Percentiles rank a stretch among this genome's conserved stretches.
Evolutionary conservation across 2,888 invertebrate genomes (phyloP).

Genomic region (Drosophila gaucha): DNA sequence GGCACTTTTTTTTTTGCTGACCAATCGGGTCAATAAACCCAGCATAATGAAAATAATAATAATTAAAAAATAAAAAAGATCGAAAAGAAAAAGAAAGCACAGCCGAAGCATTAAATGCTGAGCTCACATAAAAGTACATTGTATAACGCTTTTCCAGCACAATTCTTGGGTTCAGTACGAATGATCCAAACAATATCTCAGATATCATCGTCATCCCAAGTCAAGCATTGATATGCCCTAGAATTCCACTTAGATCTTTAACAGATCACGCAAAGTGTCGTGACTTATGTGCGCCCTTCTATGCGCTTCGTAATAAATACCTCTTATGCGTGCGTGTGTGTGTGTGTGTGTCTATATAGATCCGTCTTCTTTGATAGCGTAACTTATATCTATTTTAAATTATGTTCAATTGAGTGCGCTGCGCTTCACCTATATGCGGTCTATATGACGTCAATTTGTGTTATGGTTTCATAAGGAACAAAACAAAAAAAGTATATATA

Average conservation of each 20-base stretch:
- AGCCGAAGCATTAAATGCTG: slow-evolving; percentile 35
- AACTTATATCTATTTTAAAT: slow-evolving; percentile 76
- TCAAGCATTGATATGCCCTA: slow-evolving; percentile 30
- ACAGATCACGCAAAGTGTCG: slow-evolving; percentile 52
- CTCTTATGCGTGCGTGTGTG: not conserved
- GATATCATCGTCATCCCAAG: slow-evolving; percentile 14
- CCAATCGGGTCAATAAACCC: slow-evolving; percentile 62
- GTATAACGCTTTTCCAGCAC: slow-evolving; percentile 43
- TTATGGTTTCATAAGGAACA: slow-evolving; percentile 20
- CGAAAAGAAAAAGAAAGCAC: slow-evolving; percentile 32
- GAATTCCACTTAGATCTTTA: slow-evolving; percentile 36
- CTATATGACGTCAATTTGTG: slow-evolving; percentile 60
- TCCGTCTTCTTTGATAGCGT: slow-evolving; percentile 56
- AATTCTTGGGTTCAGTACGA: slow-evolving; percentile 33
- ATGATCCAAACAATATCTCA: slow-evolving; percentile 18
- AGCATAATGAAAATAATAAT: slow-evolving; percentile 34
- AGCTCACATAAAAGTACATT: slow-evolving; percentile 24
- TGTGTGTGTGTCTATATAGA: slow-evolving; percentile 45
- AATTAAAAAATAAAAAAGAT: slow-evolving; percentile 2
- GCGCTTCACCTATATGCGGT: slow-evolving; percentile 62
- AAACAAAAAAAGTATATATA: not conserved
- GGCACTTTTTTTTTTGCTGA: slow-evolving; percentile 62
- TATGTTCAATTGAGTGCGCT: slow-evolving; percentile 72
- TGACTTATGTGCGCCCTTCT: slow-evolving; percentile 58
- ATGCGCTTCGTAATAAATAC: slow-evolving; percentile 47